Percentiles rank a stretch among this genome's conserved stretches.
Conservation (phyloP, 1,140 invertebrate species). For the Lasaia peninsularis region DNA sequence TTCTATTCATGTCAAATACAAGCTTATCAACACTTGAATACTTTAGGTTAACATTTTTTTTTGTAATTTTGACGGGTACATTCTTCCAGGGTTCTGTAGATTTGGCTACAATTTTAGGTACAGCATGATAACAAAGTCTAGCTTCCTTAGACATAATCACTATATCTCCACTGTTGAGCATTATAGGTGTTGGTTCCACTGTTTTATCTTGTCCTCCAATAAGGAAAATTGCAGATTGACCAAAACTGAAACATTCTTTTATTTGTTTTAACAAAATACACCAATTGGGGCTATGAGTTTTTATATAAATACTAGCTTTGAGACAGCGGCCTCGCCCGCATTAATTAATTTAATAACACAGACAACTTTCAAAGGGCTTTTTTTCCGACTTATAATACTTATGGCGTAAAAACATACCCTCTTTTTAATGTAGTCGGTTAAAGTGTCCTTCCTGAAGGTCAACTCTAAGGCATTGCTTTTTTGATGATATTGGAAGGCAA, state of each 20-base stretch:
- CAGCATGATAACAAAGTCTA: slow-evolving; percentile 88
- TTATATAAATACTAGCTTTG: no score
- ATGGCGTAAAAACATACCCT: no score
- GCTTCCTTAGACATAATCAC: slow-evolving; percentile 88
- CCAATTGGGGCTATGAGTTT: no score
- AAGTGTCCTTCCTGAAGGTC: no score
- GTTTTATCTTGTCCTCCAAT: slow-evolving; percentile 85
- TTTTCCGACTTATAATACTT: no score
- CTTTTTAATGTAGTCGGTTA: no score
- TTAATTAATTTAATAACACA: no score
- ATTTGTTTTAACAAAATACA: no score
- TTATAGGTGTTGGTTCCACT: slow-evolving; percentile 81
- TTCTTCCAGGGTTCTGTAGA: slow-evolving; percentile 73
- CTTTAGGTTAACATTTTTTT: slow-evolving; percentile 33
- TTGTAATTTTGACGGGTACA: slow-evolving; percentile 13
- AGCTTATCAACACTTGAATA: slow-evolving; percentile 38
- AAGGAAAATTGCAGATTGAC: slow-evolving; percentile 91
- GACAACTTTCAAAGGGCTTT: no score
- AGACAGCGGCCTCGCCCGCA: no score
- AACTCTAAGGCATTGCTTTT: no score
- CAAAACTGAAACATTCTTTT: slow-evolving; percentile 82
- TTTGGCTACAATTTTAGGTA: slow-evolving; percentile 85
- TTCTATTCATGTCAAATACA: slow-evolving; percentile 33
- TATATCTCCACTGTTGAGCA: slow-evolving; percentile 88
- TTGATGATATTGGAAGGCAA: no score